phyloP scores from a whole-genome alignment of 2,113 vertebrate species.

The human (Homo sapiens) region GRCh38 chr2:20218001-20218500 shows the following conservation, averaged over 20 bases:
- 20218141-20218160: neutral
- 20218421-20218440: neutral
- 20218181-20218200: neutral
- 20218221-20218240: neutral
- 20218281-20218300: neutral
- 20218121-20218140: neutral
- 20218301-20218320: neutral
- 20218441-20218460: neutral
- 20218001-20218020: neutral
- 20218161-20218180: neutral
- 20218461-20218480: neutral
- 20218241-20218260: neutral
- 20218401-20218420: neutral
- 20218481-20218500: neutral
- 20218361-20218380: neutral
- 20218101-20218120: neutral
- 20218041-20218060: neutral
- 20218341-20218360: neutral
- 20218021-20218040: neutral
- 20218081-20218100: neutral
- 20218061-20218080: neutral
- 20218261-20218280: neutral
- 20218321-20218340: neutral
- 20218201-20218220: neutral
- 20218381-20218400: neutral